These are phyloP conservation scores for Hirudinaria manillensis DNA, from an alignment of 2,888 invertebrate species.

Conservation along the genomic window DNA sequence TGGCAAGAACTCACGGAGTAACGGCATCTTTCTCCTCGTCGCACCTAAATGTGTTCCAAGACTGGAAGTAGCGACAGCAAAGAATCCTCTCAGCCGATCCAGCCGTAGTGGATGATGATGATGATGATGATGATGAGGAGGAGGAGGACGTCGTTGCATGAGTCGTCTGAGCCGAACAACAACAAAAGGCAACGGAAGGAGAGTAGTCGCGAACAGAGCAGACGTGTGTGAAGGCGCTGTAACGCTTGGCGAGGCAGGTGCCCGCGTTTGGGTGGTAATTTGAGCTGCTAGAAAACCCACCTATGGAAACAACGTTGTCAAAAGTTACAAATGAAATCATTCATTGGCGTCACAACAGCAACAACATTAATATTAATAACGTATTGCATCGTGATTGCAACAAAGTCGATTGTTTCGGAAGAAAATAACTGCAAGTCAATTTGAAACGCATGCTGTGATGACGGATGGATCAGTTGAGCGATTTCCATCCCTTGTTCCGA, in stretches of 20 bases:
- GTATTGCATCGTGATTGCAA: background rate
- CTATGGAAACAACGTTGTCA: background rate
- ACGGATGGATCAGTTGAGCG: no score
- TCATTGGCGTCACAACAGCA: no score
- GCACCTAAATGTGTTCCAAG: constrained; percentile 18
- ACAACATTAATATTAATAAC: no score
- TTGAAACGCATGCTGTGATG: no score
- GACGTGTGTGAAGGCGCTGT: constrained; percentile 24
- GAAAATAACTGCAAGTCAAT: no score
- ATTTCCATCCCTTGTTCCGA: no score
- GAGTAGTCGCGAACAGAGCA: background rate
- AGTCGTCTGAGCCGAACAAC: constrained; percentile 1
- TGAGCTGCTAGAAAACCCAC: background rate
- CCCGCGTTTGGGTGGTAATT: constrained; percentile 2
- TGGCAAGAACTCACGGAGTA: background rate
- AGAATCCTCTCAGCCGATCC: background rate
- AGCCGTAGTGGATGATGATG: background rate
- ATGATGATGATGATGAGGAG: background rate
- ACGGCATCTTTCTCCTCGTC: background rate
- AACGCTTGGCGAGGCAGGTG: constrained; percentile 15
- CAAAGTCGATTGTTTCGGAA: background rate
- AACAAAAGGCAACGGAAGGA: constrained; percentile 1
- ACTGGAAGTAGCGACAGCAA: constrained; percentile 15
- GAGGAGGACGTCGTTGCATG: background rate
- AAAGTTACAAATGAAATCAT: background rate